phyloP scores from a whole-genome alignment of 2,888 invertebrate genomes.

The Prenolepis imparis region DNA sequence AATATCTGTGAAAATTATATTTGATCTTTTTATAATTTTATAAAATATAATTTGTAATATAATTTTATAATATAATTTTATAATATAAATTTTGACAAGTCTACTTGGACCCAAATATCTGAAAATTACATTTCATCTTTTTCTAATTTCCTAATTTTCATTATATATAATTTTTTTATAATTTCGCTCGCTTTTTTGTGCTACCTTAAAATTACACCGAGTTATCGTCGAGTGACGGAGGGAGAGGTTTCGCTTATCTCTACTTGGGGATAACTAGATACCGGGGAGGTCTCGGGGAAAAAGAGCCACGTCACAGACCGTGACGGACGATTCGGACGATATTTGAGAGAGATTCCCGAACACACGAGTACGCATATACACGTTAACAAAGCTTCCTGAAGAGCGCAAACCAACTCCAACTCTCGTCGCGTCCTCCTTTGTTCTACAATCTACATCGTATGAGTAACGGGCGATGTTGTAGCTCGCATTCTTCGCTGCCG shows the following conservation, averaged over 20 bases:
- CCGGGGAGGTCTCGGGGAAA: not conserved
- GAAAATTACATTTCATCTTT: not conserved
- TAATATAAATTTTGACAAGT: no score
- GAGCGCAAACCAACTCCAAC: slow-evolving; percentile 45
- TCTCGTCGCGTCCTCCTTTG: slow-evolving; percentile 60
- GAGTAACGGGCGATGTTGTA: slow-evolving; percentile 60
- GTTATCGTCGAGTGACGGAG: not conserved
- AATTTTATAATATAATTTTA: not conserved
- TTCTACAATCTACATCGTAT: slow-evolving; percentile 57
- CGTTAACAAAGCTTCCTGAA: slow-evolving; percentile 57
- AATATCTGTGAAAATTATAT: not conserved
- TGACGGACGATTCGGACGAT: slow-evolving; percentile 29
- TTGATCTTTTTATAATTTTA: not conserved
- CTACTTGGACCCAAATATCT: no score
- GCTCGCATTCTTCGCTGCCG: slow-evolving; percentile 47
- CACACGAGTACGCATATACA: not conserved
- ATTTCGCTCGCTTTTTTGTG: not conserved
- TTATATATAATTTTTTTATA: not conserved
- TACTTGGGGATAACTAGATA: slow-evolving; percentile 25
- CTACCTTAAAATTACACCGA: not conserved
- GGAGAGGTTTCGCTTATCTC: not conserved
- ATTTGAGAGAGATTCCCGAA: not conserved
- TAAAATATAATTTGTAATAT: not conserved
- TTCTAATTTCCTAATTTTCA: no score
- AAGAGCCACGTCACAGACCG: not conserved